These are phyloP conservation scores for Agrochola macilenta DNA, from an alignment of 2,888 invertebrate species.

Conservation along the genomic window DNA sequence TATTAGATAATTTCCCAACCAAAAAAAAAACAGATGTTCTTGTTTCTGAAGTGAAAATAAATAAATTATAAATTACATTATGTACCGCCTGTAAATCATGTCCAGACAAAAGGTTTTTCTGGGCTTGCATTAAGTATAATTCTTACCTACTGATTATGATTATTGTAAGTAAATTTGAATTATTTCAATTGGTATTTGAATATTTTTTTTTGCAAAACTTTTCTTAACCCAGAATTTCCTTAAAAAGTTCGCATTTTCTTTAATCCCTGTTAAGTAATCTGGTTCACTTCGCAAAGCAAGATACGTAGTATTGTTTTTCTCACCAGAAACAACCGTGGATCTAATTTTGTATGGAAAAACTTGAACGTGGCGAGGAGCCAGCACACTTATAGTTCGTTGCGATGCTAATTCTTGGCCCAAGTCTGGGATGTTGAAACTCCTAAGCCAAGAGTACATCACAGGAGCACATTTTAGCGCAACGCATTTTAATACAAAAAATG, in stretches of 20 bases:
- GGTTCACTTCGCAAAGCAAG: slow-evolving; percentile 17
- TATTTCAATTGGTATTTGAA: not conserved
- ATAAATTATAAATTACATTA: too few relatives aligned
- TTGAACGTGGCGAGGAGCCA: slow-evolving; percentile 54
- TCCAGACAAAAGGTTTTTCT: too few relatives aligned
- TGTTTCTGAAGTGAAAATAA: too few relatives aligned
- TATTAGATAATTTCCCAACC: too few relatives aligned
- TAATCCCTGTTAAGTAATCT: slow-evolving; percentile 2
- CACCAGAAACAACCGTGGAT: slow-evolving; percentile 44
- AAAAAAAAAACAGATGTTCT: too few relatives aligned
- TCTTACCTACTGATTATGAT: not conserved
- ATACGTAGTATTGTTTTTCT: slow-evolving; percentile 42
- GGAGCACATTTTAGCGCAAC: not conserved
- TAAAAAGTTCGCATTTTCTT: not conserved
- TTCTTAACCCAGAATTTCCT: too few relatives aligned
- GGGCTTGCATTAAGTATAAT: too few relatives aligned
- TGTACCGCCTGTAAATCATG: too few relatives aligned
- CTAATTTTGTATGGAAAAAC: slow-evolving; percentile 60
- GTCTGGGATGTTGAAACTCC: slow-evolving; percentile 10
- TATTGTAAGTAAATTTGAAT: not conserved
- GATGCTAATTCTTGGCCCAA: slow-evolving; percentile 56
- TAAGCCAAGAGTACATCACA: not conserved
- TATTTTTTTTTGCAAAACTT: not conserved
- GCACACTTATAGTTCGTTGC: slow-evolving; percentile 50
- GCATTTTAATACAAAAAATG: not conserved